These are phyloP conservation scores for Typhlichthys subterraneus DNA, from an alignment of 2,797 vertebrate species.

Conservation along the genomic window DNA sequence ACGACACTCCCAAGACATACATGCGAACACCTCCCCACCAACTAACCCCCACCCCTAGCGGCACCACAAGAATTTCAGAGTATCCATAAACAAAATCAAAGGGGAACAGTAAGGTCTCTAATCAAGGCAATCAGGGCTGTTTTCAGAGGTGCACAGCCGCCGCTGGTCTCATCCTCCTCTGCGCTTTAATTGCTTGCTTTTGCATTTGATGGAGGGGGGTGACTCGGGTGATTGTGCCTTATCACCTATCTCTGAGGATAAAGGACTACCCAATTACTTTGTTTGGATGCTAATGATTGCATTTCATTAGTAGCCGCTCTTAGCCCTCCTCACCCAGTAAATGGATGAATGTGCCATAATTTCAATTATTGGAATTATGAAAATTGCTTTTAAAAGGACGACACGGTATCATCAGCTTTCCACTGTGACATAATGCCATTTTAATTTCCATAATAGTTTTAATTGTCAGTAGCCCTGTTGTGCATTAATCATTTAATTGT, in stretches of 20 bases:
- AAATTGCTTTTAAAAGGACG: slow-evolving; percentile 97
- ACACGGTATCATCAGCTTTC: slow-evolving; percentile 97
- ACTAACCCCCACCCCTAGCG: slow-evolving; percentile 13
- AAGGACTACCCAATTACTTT: slow-evolving; percentile 99
- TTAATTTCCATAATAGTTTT: slow-evolving; percentile 99
- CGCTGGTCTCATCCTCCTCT: slow-evolving; percentile 94
- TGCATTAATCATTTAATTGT: slow-evolving; percentile 99
- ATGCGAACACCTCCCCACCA: slow-evolving; percentile 25
- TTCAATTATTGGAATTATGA: slow-evolving; percentile 99
- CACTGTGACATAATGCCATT: slow-evolving; percentile 99
- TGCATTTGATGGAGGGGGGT: slow-evolving; percentile 92
- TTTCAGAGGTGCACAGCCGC: slow-evolving; percentile 95
- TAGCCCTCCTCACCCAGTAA: slow-evolving; percentile 98
- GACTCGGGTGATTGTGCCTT: slow-evolving; percentile 95
- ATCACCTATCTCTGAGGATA: slow-evolving; percentile 92
- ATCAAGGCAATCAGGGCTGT: slow-evolving; percentile 99
- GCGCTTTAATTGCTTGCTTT: slow-evolving; percentile 99
- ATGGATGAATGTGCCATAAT: slow-evolving; percentile 99
- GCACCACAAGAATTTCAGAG: slow-evolving; percentile 73
- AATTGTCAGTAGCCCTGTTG: slow-evolving; percentile 94
- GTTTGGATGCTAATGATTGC: slow-evolving; percentile 99
- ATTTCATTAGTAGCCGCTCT: slow-evolving; percentile 99
- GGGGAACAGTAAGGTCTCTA: slow-evolving; percentile 92
- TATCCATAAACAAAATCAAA: slow-evolving; percentile 91
- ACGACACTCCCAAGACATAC: slow-evolving; percentile 9